phyloP scores from a whole-genome alignment of 2,888 invertebrate genomes.

The Tipula vernalis region DNA sequence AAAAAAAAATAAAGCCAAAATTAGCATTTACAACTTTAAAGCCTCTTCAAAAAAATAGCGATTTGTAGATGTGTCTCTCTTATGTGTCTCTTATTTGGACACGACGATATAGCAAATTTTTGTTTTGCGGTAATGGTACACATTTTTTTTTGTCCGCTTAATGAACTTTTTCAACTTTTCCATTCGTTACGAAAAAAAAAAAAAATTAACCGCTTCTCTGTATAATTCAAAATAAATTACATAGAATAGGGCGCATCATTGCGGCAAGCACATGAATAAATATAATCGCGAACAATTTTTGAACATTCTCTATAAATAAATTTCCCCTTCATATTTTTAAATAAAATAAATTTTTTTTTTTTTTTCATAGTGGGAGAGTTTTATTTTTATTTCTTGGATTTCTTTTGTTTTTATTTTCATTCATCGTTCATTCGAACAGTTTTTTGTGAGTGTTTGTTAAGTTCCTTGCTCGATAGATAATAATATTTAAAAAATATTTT shows the following conservation, averaged over 20 bases:
- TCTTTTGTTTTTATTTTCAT: background rate
- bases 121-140: too few relatives aligned
- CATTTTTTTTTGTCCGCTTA: too few relatives aligned
- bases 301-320: background rate
- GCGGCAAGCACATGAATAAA: background rate
- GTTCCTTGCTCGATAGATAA: background rate
- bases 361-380: background rate
- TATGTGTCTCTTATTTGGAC: too few relatives aligned
- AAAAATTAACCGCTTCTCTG: too few relatives aligned
- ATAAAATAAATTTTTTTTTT: background rate
- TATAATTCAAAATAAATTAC: background rate
- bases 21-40: too few relatives aligned
- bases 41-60: too few relatives aligned
- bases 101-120: too few relatives aligned
- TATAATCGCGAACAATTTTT: background rate
- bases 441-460: background rate
- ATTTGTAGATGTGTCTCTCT: too few relatives aligned
- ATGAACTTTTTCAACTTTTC: too few relatives aligned
- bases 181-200: too few relatives aligned
- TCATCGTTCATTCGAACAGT: background rate
- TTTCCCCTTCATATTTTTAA: background rate
- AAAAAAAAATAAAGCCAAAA: too few relatives aligned
- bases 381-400: background rate
- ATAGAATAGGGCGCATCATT: background rate
- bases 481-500: background rate